Conservation (phyloP, 2,888 invertebrate species). For the Apotomis turbidana region DNA sequence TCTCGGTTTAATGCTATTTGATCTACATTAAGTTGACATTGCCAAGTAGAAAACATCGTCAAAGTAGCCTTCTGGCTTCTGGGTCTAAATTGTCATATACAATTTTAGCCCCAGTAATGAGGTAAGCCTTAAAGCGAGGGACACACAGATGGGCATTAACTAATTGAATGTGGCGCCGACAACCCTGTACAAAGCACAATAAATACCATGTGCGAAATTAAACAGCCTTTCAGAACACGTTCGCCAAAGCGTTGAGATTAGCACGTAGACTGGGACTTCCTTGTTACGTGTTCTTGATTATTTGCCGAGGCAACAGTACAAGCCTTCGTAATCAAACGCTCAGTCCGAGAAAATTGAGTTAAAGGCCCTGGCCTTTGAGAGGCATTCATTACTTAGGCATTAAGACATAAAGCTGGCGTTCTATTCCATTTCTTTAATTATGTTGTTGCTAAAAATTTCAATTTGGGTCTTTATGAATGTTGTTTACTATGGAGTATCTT, state of each 20-base stretch:
- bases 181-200: not conserved
- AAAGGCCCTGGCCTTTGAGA: slow-evolving; percentile 72
- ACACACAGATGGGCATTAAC: not conserved
- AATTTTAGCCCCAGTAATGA: no score
- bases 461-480: not conserved
- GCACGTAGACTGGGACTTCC: slow-evolving; percentile 40
- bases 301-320: slow-evolving; percentile 40
- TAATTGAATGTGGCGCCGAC: slow-evolving; percentile 1
- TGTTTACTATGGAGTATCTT: not conserved
- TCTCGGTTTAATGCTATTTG: no score
- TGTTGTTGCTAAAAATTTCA: slow-evolving; percentile 51
- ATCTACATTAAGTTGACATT: no score
- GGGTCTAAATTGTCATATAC: no score
- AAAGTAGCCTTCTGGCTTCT: no score
- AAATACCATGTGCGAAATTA: slow-evolving; percentile 23
- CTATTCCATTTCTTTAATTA: slow-evolving; percentile 50
- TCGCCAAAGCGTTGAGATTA: slow-evolving; percentile 35
- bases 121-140: not conserved
- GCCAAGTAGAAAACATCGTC: no score
- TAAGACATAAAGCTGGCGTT: slow-evolving; percentile 36
- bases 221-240: slow-evolving; percentile 29
- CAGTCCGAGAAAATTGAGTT: slow-evolving; percentile 72
- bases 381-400: slow-evolving; percentile 42
- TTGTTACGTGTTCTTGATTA: slow-evolving; percentile 42
- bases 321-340: slow-evolving; percentile 69